A percentile compares a stretch with the other conserved stretches of the same genome.
These are phyloP conservation scores for Malthinus seriepunctatus DNA, from an alignment of 2,888 invertebrate species.

Conservation along the genomic window DNA sequence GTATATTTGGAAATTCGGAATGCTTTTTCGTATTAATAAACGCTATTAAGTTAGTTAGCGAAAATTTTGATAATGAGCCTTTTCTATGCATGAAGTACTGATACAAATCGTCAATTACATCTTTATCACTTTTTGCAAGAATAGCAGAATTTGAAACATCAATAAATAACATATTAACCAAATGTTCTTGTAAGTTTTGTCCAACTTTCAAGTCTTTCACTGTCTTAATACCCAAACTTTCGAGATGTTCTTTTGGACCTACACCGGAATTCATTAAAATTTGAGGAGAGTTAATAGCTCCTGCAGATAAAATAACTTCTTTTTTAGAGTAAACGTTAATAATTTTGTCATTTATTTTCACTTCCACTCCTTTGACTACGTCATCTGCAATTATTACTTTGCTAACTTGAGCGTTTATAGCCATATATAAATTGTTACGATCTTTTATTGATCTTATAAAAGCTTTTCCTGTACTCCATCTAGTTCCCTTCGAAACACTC, in stretches of 20 bases:
- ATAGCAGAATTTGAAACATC: constrained; percentile 53
- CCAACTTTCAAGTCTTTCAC: constrained; percentile 55
- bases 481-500: constrained; percentile 62
- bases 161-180: background rate
- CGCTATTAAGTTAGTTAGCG: constrained; percentile 54
- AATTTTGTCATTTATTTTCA: constrained; percentile 39
- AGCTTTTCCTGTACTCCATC: constrained; percentile 83
- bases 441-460: constrained; percentile 68
- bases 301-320: constrained; percentile 85
- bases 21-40: constrained; percentile 54
- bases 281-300: constrained; percentile 90
- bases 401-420: constrained; percentile 60
- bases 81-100: constrained; percentile 56
- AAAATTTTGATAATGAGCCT: constrained; percentile 56
- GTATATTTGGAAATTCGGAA: constrained; percentile 62
- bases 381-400: constrained; percentile 49
- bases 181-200: constrained; percentile 53
- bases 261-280: constrained; percentile 70
- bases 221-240: constrained; percentile 46
- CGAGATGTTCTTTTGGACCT: constrained; percentile 51
- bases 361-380: constrained; percentile 53
- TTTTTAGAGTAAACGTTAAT: constrained; percentile 61
- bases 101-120: constrained; percentile 56
- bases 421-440: constrained; percentile 61
- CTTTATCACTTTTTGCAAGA: constrained; percentile 43